phyloP scores from a whole-genome alignment of 2,113 vertebrate genomes.

The Nibea coibor region DNA sequence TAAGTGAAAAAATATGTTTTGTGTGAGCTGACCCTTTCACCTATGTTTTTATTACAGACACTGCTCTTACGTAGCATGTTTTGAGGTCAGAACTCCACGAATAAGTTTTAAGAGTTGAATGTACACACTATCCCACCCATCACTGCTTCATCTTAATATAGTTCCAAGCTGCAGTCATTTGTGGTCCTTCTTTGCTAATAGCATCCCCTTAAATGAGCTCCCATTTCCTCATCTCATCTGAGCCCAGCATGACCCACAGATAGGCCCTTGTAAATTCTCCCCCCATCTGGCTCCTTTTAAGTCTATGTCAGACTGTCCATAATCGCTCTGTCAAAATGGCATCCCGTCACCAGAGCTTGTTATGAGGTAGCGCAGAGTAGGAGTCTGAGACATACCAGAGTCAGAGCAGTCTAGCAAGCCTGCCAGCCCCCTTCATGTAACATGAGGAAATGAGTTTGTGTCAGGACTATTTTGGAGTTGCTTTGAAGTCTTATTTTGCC shows the following conservation, averaged over 20 bases:
- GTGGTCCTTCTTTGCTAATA: constrained; percentile 67
- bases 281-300: constrained; percentile 77
- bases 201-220: constrained; percentile 70
- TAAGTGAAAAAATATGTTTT: neutral
- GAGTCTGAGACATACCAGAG: constrained; percentile 72
- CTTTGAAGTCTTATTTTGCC: constrained; percentile 87
- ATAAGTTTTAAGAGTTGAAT: constrained; percentile 34
- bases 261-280: constrained; percentile 64
- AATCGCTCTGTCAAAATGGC: constrained; percentile 77
- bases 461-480: constrained; percentile 84
- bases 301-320: constrained; percentile 72
- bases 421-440: constrained; percentile 75
- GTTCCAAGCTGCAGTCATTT: constrained; percentile 67
- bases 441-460: constrained; percentile 85
- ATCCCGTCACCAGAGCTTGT: constrained; percentile 73
- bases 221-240: constrained; percentile 76
- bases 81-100: constrained; percentile 15
- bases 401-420: constrained; percentile 59
- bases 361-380: constrained; percentile 69
- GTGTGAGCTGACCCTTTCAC: constrained; percentile 12
- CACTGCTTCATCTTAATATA: constrained; percentile 56
- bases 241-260: constrained; percentile 68
- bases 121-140: constrained; percentile 1
- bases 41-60: constrained; percentile 38
- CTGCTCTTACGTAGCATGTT: neutral